Evolutionary conservation across 2,888 invertebrate genomes (phyloP).

Genomic region (Drosophila merina): DNA sequence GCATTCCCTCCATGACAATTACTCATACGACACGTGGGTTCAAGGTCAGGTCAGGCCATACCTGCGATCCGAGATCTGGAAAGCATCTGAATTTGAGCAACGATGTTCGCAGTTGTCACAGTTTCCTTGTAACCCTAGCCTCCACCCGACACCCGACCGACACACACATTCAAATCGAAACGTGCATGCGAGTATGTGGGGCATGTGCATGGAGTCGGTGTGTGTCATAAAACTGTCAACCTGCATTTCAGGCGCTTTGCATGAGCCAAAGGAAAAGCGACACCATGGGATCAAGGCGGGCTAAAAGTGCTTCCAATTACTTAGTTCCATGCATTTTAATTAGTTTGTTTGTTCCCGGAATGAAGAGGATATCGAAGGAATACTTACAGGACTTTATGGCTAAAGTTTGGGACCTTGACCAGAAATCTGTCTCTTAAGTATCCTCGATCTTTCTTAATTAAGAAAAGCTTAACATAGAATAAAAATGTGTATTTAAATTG

Average conservation of each 20-base stretch:
- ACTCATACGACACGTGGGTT: conserved; percentile 33
- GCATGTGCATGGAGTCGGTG: conserved; percentile 26
- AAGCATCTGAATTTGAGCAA: conserved; percentile 22
- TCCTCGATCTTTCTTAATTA: background rate
- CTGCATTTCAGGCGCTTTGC: conserved; percentile 70
- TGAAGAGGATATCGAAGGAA: background rate
- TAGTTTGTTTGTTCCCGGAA: conserved; percentile 20
- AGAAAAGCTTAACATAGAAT: background rate
- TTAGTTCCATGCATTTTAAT: conserved; percentile 32
- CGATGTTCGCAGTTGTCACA: conserved; percentile 37
- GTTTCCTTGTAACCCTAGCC: conserved; percentile 27
- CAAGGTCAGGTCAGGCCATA: conserved; percentile 24
- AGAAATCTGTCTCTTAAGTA: background rate
- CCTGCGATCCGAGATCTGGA: conserved; percentile 12
- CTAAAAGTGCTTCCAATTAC: conserved; percentile 18
- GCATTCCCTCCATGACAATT: conserved; percentile 15
- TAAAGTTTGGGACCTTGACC: background rate
- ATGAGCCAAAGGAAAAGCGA: conserved; percentile 45
- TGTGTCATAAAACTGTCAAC: conserved; percentile 74
- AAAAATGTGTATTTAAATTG: background rate
- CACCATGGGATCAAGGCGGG: conserved; percentile 28
- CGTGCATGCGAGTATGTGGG: background rate
- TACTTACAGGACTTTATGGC: background rate
- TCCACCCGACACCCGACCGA: background rate
- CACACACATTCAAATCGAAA: conserved; percentile 15